A percentile compares a stretch with the other conserved stretches of the same genome.
Conservation (phyloP, 2,888 invertebrate genomes). For the Nematopogon swammerdamellus region DNA sequence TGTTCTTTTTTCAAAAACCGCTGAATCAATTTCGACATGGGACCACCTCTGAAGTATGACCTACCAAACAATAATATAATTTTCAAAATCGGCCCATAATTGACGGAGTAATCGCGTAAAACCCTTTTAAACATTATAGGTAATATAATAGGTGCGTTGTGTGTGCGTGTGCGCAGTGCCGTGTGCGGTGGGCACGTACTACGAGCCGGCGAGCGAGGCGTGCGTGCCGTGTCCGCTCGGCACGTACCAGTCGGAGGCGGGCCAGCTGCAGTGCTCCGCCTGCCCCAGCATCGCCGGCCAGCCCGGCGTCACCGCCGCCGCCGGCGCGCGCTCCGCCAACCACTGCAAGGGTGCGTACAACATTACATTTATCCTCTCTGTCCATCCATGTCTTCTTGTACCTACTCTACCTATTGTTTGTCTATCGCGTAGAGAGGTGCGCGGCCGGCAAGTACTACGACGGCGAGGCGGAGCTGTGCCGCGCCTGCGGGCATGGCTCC, state of each 20-base stretch:
- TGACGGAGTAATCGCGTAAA: no score
- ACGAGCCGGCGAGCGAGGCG: conserved; percentile 69
- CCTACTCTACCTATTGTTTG: no score
- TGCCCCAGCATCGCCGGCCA: conserved; percentile 92
- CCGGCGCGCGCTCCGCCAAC: conserved; percentile 82
- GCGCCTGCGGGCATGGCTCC: conserved; percentile 91
- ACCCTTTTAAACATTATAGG: no score
- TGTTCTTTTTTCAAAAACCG: no score
- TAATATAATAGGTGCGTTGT: no score
- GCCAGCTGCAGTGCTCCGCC: conserved; percentile 82
- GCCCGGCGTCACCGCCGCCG: conserved; percentile 81
- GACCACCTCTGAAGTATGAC: no score
- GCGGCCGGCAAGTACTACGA: conserved; percentile 94
- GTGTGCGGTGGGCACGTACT: conserved; percentile 88
- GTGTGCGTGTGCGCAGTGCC: conserved; percentile 58
- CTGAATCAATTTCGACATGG: no score
- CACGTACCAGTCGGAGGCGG: conserved; percentile 90
- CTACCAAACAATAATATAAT: no score
- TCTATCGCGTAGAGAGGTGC: conserved; percentile 68
- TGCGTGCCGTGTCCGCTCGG: conserved; percentile 86
- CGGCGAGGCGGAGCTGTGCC: conserved; percentile 81
- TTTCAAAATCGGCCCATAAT: no score
- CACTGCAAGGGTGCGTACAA: conserved; percentile 72
- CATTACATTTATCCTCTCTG: no score
- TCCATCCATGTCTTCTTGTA: no score